Evolutionary conservation across 2,888 invertebrate genomes (phyloP), one percentile per base, ranked within the genome.

Genomic region (Euplexia lucipara): DNA sequence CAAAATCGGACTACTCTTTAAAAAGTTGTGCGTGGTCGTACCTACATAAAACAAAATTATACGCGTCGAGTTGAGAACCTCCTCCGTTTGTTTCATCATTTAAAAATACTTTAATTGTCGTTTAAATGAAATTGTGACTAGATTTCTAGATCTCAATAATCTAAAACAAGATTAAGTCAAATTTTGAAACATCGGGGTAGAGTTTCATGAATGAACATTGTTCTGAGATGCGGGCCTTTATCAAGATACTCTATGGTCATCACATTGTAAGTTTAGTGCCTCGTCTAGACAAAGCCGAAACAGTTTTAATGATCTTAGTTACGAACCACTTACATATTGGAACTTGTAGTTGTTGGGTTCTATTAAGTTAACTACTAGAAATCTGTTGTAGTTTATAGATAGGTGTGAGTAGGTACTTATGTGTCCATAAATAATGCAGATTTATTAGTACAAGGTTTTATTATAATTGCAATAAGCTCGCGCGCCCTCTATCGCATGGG

Each of bases 231-330:
- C 14, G 16, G n/a, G 12, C 10, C 9, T 16, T 20, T 26, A 39
- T n/a, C 7, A 10, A 1, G 34, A 18, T 44, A 64, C 6, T 54
- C 12, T 32, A 47, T 47, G 30, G 35, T 52, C 22, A 32, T 45
- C 22, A 3, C 2, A 14, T 26, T 2, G 12, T 57, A 47, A 66
- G 7, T 34, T 65, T n/a, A 30, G 22, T 20, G 18, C 1, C 26
- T 41, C 41, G 39, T 47, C 16, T 66, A 47, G 20, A 57, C 26
- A 48, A 34, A 30, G 20, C 47, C 16, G 47, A 67, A 47, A 20
- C 34, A 9, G 34, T 39, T 66, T 53, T 26, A 47, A 56, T 56
- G 37, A 47, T 34, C 34, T 47, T 34, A 34, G n/a, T 56, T 47
- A 20, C 34, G 26, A 18, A 12, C 14, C 22, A n/a, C 12, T 32